phyloP scores from a whole-genome alignment of 2,888 invertebrate genomes.

The Drepanosiphum platanoidis region DNA sequence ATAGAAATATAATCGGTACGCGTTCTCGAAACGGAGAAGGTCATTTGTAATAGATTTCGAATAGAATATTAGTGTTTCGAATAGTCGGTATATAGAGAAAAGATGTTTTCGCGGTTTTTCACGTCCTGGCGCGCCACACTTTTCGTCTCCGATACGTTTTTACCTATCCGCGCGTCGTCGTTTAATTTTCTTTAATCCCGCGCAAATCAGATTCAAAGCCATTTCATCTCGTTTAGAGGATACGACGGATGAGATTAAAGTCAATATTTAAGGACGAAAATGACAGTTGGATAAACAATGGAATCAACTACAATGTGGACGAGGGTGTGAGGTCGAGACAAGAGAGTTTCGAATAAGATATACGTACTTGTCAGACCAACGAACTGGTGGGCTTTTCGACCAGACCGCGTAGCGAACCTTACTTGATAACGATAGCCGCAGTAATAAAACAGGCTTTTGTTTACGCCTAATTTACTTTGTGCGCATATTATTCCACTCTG shows the following conservation, averaged over 20 bases:
- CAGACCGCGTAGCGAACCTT: not conserved
- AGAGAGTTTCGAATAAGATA: slow-evolving; percentile 14
- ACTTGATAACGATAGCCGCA: not conserved
- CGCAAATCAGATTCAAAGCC: not conserved
- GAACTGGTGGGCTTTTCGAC: not conserved
- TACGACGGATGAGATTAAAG: not conserved
- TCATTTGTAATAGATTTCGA: too few species aligned
- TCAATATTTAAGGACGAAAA: not conserved
- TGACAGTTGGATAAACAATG: slow-evolving; percentile 3
- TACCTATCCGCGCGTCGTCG: too few species aligned
- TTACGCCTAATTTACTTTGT: not conserved
- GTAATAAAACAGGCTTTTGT: not conserved
- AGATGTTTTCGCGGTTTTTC: too few species aligned
- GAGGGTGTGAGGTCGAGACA: not conserved
- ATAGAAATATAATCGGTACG: too few species aligned
- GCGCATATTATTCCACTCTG: not conserved
- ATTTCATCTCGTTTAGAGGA: not conserved
- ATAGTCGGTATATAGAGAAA: too few species aligned
- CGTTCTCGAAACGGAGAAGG: too few species aligned
- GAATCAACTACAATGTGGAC: not conserved
- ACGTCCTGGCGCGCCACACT: too few species aligned
- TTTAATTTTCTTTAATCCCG: not conserved
- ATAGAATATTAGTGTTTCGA: too few species aligned
- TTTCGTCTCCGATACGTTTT: not conserved
- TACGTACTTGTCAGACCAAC: slow-evolving; percentile 8